phyloP scores from a whole-genome alignment of 2,888 invertebrate species.

The Yponomeuta cagnagella region DNA sequence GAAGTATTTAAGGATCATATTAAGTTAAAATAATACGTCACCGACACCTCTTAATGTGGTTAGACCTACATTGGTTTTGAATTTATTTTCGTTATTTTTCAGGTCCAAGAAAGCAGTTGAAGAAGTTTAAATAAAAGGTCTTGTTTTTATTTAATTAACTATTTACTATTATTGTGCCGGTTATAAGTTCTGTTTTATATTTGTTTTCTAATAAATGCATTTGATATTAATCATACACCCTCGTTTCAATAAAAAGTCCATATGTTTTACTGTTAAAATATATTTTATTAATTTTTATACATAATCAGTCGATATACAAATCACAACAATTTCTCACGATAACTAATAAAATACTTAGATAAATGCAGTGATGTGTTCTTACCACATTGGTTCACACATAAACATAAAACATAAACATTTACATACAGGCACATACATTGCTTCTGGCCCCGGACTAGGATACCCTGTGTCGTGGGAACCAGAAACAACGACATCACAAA shows the following conservation, averaged over 20 bases:
- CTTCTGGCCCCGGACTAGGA: no score
- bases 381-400: no score
- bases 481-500: no score
- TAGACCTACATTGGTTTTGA: no score
- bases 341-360: conserved; percentile 24
- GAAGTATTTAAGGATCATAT: no score
- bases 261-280: conserved; percentile 9
- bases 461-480: no score
- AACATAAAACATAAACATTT: no score
- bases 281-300: conserved; percentile 19
- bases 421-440: no score
- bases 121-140: conserved; percentile 31
- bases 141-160: conserved; percentile 25
- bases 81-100: neutral
- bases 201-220: conserved; percentile 5
- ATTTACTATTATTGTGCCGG: conserved; percentile 19
- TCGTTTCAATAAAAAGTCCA: neutral
- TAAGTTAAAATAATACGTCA: no score
- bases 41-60: no score
- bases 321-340: conserved; percentile 19
- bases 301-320: conserved; percentile 32
- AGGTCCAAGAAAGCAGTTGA: conserved; percentile 27
- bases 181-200: conserved; percentile 19
- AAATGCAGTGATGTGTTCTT: neutral
- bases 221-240: neutral